Percentiles rank a stretch among this genome's conserved stretches.
Conservation (phyloP, 2,888 invertebrate genomes). For the Nomada hirtipes region DNA sequence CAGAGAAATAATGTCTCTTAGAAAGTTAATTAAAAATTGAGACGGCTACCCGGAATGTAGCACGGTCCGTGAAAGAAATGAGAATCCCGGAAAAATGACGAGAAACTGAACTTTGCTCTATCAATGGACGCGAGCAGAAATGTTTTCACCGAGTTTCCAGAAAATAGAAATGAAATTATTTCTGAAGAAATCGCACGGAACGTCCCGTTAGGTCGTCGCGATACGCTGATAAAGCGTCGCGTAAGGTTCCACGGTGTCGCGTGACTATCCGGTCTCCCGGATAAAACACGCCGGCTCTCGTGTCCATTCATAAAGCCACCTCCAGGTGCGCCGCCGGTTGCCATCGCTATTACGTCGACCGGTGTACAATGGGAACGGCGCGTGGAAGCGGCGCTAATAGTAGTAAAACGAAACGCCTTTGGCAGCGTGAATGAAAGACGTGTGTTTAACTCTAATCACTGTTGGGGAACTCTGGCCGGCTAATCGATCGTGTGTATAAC, state of each 20-base stretch:
- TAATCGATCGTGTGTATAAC: conserved; percentile 60
- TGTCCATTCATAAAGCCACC: conserved; percentile 58
- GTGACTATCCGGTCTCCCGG: conserved; percentile 52
- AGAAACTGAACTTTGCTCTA: no score
- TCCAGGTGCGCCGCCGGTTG: conserved; percentile 36
- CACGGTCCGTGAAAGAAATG: no score
- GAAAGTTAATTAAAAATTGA: neutral
- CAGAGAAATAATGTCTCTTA: neutral
- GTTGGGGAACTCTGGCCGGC: conserved; percentile 54
- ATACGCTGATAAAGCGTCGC: conserved; percentile 35
- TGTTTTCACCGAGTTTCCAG: neutral
- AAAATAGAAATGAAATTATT: neutral
- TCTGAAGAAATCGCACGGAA: neutral
- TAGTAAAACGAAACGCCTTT: conserved; percentile 58
- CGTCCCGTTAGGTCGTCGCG: neutral
- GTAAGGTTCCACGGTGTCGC: conserved; percentile 58
- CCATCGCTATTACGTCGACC: neutral
- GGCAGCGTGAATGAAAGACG: conserved; percentile 68
- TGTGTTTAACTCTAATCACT: conserved; percentile 64
- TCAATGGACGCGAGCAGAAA: no score
- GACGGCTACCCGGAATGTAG: no score
- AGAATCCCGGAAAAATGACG: no score
- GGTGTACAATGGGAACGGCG: conserved; percentile 1
- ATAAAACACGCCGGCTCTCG: conserved; percentile 44
- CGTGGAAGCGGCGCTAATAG: conserved; percentile 27